Conservation (phyloP, 1,140 invertebrate genomes). For the Drosophila neocordata region DNA sequence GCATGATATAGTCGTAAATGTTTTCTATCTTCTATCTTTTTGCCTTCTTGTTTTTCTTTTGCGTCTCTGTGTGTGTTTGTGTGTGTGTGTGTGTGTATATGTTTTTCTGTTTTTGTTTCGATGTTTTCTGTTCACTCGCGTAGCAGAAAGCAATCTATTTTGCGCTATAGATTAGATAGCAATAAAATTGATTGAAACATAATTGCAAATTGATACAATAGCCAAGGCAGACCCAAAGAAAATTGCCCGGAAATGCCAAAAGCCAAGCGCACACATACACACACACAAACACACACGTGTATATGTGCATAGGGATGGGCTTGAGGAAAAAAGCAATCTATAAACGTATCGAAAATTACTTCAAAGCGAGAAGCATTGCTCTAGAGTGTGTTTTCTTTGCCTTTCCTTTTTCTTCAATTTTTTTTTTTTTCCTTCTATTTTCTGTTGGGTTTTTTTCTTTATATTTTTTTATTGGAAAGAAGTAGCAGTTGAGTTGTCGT, state of each 20-base stretch:
- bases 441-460: background rate
- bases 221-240: constrained; percentile 39
- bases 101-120: constrained; percentile 4
- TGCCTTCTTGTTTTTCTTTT: background rate
- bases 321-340: constrained; percentile 40
- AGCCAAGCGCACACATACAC: constrained; percentile 21
- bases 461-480: background rate
- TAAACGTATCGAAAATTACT: constrained; percentile 48
- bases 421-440: background rate
- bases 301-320: background rate
- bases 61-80: background rate
- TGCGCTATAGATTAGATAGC: constrained; percentile 43
- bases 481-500: background rate
- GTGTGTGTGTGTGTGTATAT: background rate
- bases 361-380: constrained; percentile 43
- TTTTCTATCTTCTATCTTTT: background rate
- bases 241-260: constrained; percentile 57
- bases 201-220: constrained; percentile 68
- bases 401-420: background rate
- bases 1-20: constrained; percentile 9
- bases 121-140: background rate
- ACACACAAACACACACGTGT: background rate
- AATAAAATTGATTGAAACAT: constrained; percentile 71
- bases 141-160: constrained; percentile 61
- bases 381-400: constrained; percentile 4